phyloP scores from a whole-genome alignment of 2,113 vertebrate species.

The Uria lomvia region DNA sequence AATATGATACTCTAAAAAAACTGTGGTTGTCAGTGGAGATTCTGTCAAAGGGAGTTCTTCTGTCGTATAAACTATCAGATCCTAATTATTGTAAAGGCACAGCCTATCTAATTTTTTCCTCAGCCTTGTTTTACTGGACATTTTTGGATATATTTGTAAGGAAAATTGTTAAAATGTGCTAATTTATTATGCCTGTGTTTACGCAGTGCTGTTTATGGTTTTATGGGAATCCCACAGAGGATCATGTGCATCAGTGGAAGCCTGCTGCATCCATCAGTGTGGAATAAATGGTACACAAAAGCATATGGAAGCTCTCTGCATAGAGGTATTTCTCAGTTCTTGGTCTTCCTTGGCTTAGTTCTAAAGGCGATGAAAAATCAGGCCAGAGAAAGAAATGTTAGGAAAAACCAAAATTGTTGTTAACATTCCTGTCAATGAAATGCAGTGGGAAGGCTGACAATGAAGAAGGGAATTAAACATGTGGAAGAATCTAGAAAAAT shows the following conservation, averaged over 20 bases:
- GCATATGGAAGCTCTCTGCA: neutral
- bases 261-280: neutral
- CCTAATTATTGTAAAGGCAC: neutral
- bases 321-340: neutral
- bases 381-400: neutral
- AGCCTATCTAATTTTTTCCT: neutral
- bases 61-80: neutral
- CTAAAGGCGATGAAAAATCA: neutral
- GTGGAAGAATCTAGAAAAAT: conserved; percentile 36
- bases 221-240: neutral
- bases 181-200: neutral
- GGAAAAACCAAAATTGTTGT: neutral
- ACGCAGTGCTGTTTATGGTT: neutral
- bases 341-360: neutral
- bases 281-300: neutral
- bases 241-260: neutral
- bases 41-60: neutral
- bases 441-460: neutral
- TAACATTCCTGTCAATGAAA: neutral
- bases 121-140: neutral
- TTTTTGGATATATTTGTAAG: neutral
- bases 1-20: neutral
- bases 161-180: neutral
- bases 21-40: neutral
- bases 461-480: neutral